Conservation (phyloP, 2,888 invertebrate genomes). For the Calliopum simillimum region DNA sequence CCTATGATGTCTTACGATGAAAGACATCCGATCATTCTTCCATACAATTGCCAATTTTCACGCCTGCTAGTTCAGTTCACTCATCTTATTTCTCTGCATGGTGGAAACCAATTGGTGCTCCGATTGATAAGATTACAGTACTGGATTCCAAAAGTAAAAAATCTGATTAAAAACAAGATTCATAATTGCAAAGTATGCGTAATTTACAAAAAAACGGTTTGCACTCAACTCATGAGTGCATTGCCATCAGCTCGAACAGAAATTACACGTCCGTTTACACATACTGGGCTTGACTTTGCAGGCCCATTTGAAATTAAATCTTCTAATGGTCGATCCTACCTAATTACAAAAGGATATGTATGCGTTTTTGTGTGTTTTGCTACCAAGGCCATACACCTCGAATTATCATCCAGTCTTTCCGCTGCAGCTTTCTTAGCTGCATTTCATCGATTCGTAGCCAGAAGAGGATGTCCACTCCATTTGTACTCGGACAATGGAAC, state of each 20-base stretch:
- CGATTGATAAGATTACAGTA: neutral
- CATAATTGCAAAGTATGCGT: constrained; percentile 13
- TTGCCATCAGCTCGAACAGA: constrained; percentile 24
- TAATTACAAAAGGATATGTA: constrained; percentile 34
- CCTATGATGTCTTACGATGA: constrained; percentile 19
- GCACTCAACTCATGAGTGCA: constrained; percentile 29
- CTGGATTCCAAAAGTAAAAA: constrained; percentile 11
- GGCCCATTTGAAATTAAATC: constrained; percentile 33
- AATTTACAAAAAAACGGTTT: neutral
- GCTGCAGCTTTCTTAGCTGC: constrained; percentile 38
- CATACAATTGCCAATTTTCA: constrained; percentile 9
- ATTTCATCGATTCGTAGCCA: constrained; percentile 35
- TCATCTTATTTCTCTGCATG: neutral
- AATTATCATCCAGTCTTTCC: constrained; percentile 7
- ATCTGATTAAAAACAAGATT: neutral
- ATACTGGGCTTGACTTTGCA: constrained; percentile 31
- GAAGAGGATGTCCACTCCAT: constrained; percentile 34
- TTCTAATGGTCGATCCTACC: constrained; percentile 22
- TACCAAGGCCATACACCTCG: constrained; percentile 40
- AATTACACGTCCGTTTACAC: neutral
- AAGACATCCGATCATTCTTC: constrained; percentile 28
- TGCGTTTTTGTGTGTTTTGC: constrained; percentile 41
- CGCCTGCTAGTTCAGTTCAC: neutral
- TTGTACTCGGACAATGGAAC: constrained; percentile 41
- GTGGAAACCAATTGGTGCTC: constrained; percentile 4